Conservation (phyloP, 2,888 invertebrate genomes). For the Xylophagus ater region DNA sequence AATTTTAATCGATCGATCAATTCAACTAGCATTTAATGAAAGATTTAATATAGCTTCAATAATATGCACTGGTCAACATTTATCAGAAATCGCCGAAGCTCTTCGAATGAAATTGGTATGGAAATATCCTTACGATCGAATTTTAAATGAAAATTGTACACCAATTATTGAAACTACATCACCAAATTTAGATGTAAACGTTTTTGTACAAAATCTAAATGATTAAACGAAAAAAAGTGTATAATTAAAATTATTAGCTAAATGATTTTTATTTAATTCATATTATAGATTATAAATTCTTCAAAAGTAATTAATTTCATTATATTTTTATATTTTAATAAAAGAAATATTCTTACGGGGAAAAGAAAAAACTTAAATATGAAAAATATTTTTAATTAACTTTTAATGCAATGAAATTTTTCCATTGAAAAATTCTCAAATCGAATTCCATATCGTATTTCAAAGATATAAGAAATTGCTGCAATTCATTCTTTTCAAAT, state of each 20-base stretch:
- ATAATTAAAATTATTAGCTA: too few species aligned
- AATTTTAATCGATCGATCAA: constrained; percentile 5
- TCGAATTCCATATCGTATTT: too few species aligned
- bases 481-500: too few species aligned
- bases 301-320: background rate
- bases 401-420: too few species aligned
- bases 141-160: constrained; percentile 5
- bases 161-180: constrained; percentile 1
- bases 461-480: too few species aligned
- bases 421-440: too few species aligned
- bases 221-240: too few species aligned
- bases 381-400: too few species aligned
- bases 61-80: constrained; percentile 3
- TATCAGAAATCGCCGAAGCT: constrained; percentile 2
- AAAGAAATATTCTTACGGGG: too few species aligned
- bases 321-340: background rate
- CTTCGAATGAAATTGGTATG: constrained; percentile 5
- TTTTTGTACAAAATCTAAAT: constrained; percentile 2
- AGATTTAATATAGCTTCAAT: constrained; percentile 4
- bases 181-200: constrained; percentile 7
- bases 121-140: constrained; percentile 7
- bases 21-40: constrained; percentile 2
- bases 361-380: too few species aligned
- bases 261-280: too few species aligned
- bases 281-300: too few species aligned